Base-by-base conservation (phyloP, 2,888 invertebrate species). In the Caenorhabditis doughertyi region DNA sequence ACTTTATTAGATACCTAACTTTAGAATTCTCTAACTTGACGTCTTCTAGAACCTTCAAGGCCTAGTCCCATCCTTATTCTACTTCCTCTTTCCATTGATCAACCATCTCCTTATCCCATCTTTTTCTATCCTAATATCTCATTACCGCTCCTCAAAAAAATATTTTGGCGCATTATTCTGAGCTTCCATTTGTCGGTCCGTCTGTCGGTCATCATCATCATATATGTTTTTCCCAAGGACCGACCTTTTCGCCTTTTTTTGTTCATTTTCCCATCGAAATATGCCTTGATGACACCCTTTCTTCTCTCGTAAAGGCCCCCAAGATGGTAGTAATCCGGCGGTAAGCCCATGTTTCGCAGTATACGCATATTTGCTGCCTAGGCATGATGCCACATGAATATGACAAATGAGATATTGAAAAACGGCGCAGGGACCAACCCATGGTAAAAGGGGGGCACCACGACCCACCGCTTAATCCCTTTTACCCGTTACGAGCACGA, bases 251-350 rank as follows among this genome's bases (percentile, higher is more conserved):
- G 29, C 51, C 18, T 21, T 23, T 16, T 29, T 11, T 18, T 27
- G 47, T 27, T 44, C 29, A 21, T 16, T 55, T 74, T 67, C 47
- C 58, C 67, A 65, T 3, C 35, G 9, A 42, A 53, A 42, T 55
- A 18, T 35, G 47, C 51, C n/a, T n/a, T n/a, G 58, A 67, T 72
- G 67, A 60, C 65, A 56, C 67, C 32, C n/a, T n/a, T n/a, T n/a
- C n/a, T n/a, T n/a, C n/a, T n/a, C n/a, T n/a, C n/a, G n/a, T n/a
- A n/a, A n/a, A n/a, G n/a, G n/a, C n/a, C n/a, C n/a, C 51, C 79
- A 79, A 65, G 72, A 79, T 79, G 79, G 79, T 79, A 79, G 79
- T 79, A 79, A 79, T 79, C 79, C 79, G 47, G 53, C 72, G 65
- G 65, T 79, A 79, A 79, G 79, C 79, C 71, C 71, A 79, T 79